Conservation (phyloP, 2,113 vertebrate genomes). For the Oryzias javanicus region DNA sequence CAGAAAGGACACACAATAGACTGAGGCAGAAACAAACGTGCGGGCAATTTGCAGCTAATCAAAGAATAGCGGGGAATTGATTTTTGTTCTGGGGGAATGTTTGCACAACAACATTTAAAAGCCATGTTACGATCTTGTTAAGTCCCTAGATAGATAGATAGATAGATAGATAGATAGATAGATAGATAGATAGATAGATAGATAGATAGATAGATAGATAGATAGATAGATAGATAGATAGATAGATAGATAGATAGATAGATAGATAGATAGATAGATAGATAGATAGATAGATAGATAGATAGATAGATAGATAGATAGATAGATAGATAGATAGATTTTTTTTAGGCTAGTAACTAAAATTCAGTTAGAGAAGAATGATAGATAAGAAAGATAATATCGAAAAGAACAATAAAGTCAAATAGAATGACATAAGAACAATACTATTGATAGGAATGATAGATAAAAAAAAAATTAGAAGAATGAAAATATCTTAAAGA, state of each 20-base stretch:
- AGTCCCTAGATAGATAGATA: conserved; percentile 23
- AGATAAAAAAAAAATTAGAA: no score
- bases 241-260: conserved; percentile 14
- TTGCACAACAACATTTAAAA: conserved; percentile 87
- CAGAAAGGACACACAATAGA: conserved; percentile 95
- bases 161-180: conserved; percentile 2
- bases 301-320: not conserved
- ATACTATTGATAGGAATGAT: no score
- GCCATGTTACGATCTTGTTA: conserved; percentile 76
- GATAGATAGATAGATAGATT: not conserved
- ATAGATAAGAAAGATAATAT: no score
- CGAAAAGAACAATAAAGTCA: no score
- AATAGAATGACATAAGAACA: no score
- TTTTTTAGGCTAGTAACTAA: no score
- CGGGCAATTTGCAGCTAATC: conserved; percentile 95
- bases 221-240: conserved; percentile 14
- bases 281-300: conserved; percentile 1
- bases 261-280: conserved; percentile 2
- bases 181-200: conserved; percentile 12
- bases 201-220: conserved; percentile 20
- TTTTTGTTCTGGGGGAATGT: conserved; percentile 86
- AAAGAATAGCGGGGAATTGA: conserved; percentile 91
- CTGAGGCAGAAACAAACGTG: conserved; percentile 93
- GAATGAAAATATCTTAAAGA: no score
- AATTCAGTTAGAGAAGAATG: no score